These are phyloP conservation scores for Esox masquinongy DNA, from an alignment of 2,797 vertebrate species.

Conservation along the genomic window DNA sequence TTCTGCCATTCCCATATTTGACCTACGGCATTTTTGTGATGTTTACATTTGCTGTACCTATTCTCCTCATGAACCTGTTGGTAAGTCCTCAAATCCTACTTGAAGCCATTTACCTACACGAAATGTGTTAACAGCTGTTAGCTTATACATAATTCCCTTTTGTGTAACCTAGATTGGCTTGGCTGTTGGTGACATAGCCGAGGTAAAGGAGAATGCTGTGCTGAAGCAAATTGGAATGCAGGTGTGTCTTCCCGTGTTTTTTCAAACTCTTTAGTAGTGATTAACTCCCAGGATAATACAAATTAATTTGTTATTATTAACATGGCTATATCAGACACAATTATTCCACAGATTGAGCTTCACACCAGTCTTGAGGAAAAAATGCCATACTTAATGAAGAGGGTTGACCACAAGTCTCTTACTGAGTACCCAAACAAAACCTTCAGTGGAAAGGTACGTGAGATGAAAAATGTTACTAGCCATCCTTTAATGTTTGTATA, in stretches of 20 bases:
- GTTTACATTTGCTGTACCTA: constrained; percentile 83
- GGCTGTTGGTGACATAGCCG: constrained; percentile 87
- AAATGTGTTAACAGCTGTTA: not conserved
- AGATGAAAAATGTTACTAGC: not conserved
- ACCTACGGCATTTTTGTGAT: constrained; percentile 75
- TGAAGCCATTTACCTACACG: not conserved
- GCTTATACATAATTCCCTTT: not conserved
- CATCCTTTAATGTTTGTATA: not conserved
- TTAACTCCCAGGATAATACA: not conserved
- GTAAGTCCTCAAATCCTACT: constrained; percentile 64
- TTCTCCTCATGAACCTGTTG: constrained; percentile 87
- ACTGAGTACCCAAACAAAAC: constrained; percentile 79
- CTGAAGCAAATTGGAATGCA: constrained; percentile 89
- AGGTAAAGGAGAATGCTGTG: constrained; percentile 83
- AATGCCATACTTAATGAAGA: constrained; percentile 79
- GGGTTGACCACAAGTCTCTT: constrained; percentile 75
- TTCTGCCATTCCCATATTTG: constrained; percentile 74
- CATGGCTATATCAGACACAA: not conserved
- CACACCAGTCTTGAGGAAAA: constrained; percentile 86
- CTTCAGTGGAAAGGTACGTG: constrained; percentile 57
- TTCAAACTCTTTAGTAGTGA: not conserved
- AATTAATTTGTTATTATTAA: not conserved
- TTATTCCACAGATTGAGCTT: constrained; percentile 77
- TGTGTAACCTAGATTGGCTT: constrained; percentile 80
- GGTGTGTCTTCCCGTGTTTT: constrained; percentile 52